Conservation (phyloP, 2,113 vertebrate species). For the Lepisosteus oculatus region DNA sequence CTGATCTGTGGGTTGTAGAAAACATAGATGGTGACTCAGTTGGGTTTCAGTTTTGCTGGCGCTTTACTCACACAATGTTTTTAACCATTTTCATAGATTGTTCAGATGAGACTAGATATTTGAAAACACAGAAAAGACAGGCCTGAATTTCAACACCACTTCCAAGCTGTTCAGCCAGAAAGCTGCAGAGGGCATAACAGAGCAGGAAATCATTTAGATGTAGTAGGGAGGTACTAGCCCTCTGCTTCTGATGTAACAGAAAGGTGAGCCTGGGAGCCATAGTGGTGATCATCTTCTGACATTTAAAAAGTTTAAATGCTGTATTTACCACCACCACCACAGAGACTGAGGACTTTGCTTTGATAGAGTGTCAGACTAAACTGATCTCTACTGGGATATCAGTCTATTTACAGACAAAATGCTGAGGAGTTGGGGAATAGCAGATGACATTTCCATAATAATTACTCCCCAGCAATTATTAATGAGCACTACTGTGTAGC, state of each 20-base stretch:
- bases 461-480: slow-evolving; percentile 3
- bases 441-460: slow-evolving; percentile 12
- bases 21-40: too few species aligned
- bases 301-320: background rate
- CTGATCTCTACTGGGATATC: background rate
- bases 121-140: too few species aligned
- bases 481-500: slow-evolving; percentile 3
- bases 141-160: too few species aligned
- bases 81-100: too few species aligned
- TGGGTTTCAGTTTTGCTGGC: too few species aligned
- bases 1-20: too few species aligned
- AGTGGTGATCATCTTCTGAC: background rate
- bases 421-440: slow-evolving; percentile 5
- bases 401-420: background rate
- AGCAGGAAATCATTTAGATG: background rate
- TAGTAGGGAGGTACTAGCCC: too few species aligned
- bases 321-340: background rate
- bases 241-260: too few species aligned
- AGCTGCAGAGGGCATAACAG: background rate
- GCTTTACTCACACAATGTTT: too few species aligned
- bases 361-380: background rate
- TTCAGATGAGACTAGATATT: too few species aligned
- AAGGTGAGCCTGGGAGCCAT: too few species aligned
- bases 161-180: too few species aligned
- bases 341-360: slow-evolving; percentile 34